Evolutionary conservation across 2,888 invertebrate genomes (phyloP), one percentile per base, ranked within the genome.

Genomic region (Cerceris rybyensis): DNA sequence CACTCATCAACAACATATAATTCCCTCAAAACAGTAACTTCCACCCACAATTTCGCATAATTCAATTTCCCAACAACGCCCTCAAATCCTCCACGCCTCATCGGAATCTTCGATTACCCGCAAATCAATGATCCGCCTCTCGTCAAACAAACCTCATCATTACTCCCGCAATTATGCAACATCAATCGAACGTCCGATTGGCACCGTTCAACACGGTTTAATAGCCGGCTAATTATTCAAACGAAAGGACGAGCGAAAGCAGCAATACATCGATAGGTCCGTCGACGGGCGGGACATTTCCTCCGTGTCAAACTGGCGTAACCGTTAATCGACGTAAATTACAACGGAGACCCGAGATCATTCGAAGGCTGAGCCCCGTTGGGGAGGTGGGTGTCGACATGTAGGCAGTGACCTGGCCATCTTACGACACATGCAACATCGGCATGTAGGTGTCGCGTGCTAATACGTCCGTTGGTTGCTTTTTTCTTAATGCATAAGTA

Each of bases 391-490:
- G 88, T 86, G 88, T 87, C 80, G 60, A 63, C 75, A 86, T 84
- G 88, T 89, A 88, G 89, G 89, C 84, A 88, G 88, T 84, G 88
- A 88, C 88, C 88, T 81, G 86, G 86, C 71, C 86, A 83, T 89
- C 87, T 87, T 87, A 82, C 89, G 88, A 86, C 85, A 76, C 69
- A 78, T 69, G 70, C 82, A 79, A 64, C 86, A 81, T 85, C 85
- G 80, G 58, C 75, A 65, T 85, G 88, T 88, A 79, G 80, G 82
- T 82, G 80, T 78, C 75, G 7, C 75, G 50, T 54, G 74, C 63
- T 68, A 71, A 80, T 71, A 55, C 69, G 75, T 59, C 65, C 63
- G 54, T 69, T 61, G 41, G 63, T 41, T 71, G 49, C 61, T 42
- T 17, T 52, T 46, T 63, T 69, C 59, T 57, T 54, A 55, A 63